Percentiles rank a stretch among this genome's conserved stretches.
phyloP scores from a whole-genome alignment of 2,113 vertebrate species.

The Chamaetylas fuelleborni region DNA sequence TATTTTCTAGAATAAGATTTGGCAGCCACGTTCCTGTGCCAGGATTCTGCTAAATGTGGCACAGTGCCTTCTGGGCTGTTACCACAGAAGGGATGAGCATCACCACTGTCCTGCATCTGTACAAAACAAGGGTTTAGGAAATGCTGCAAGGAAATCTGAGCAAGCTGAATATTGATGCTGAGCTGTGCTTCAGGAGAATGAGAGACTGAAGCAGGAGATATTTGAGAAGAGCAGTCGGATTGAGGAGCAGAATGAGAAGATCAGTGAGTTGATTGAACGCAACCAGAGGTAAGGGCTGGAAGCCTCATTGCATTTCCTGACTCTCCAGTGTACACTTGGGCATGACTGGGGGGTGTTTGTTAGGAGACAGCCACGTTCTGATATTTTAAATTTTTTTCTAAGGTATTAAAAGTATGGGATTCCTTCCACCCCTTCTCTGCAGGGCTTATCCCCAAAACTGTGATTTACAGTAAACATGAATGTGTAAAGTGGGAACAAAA shows the following conservation, averaged over 20 bases:
- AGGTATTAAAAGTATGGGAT: not conserved
- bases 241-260: constrained; percentile 96
- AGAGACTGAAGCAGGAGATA: constrained; percentile 93
- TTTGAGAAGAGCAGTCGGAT: constrained; percentile 94
- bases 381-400: fast-evolving
- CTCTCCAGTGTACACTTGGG: not conserved
- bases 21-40: not conserved
- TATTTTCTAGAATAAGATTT: not conserved
- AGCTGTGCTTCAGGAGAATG: constrained; percentile 86
- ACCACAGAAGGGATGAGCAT: not conserved
- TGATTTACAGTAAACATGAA: not conserved
- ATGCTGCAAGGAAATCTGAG: not conserved
- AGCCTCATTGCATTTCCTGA: not conserved
- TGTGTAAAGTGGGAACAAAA: not conserved
- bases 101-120: not conserved
- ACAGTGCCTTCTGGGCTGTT: fast-evolving
- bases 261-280: constrained; percentile 89
- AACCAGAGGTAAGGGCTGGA: constrained; percentile 87
- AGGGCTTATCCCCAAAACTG: not conserved
- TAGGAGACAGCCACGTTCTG: not conserved
- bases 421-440: fast-evolving
- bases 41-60: not conserved
- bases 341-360: not conserved
- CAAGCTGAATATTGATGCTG: not conserved
- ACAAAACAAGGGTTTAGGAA: not conserved